Evolutionary conservation across 2,797 vertebrate genomes (phyloP), one percentile per base, ranked within the genome.

Genomic region (Tolypeutes matacus): DNA sequence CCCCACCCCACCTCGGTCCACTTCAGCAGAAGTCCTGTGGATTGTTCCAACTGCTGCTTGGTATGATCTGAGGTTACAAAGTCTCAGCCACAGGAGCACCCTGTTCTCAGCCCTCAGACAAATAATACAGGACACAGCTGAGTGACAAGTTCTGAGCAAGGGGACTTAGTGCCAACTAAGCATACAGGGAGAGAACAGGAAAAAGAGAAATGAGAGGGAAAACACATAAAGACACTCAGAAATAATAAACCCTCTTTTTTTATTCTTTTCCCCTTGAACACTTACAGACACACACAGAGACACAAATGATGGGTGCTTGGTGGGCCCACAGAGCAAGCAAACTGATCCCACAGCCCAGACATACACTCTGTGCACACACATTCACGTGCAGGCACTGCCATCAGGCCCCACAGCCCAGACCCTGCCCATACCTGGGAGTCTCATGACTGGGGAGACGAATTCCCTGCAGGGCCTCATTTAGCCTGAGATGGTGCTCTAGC

Each of bases 221-320:
- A 87, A 36, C 15, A 39, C 20, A 77, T 58, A 93, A 95, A 95
- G 80, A 95, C 93, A 92, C 86, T 91, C 53, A 42, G 23, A 93
- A 75, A 82, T 60, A 31, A 72, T 69, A 49, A 56, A 34, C 9
- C 27, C 67, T 25, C 21, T 65, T 65, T n/a, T 64, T 58, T 65
- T 2, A 39, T 15, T 67, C 56, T 75, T 34, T 56, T 69, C 34
- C 21, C 70, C 49, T 42, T 70, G n/a, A 81, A 69, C 76, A 86
- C 31, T 15, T 36, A 67, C 0, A 81, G 62, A 60, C 36, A 46
- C 34, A 27, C 29, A 46, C 7, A 51, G 29, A 78, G 23, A 70
- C 21, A 56, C 20, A 42, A 20, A 60, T 14, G 8, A 3, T 1
- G 17, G n/a, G 58, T 76, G 20, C 9, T 27, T 34, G 10, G 15